Conservation (phyloP, 2,113 vertebrate genomes). For the Camelus dromedarius region DNA sequence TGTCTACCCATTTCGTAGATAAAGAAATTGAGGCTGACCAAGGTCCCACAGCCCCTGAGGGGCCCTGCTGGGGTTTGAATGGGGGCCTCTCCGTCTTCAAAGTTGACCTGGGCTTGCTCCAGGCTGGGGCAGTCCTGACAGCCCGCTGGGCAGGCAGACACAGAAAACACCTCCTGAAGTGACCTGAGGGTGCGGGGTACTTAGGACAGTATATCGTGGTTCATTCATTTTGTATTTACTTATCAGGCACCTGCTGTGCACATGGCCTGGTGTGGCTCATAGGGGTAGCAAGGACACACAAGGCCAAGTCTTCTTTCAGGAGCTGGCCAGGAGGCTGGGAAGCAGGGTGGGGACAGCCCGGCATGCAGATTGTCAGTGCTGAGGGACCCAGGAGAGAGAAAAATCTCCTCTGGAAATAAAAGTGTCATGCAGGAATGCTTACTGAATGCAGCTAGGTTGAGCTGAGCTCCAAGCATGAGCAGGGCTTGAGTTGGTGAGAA, state of each 20-base stretch:
- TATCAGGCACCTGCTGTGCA: neutral
- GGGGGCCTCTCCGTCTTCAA: neutral
- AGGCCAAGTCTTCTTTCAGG: neutral
- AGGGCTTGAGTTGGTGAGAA: neutral
- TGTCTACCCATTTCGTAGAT: neutral
- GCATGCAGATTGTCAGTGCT: too few relatives aligned
- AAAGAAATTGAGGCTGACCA: neutral
- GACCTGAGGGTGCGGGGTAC: accelerated
- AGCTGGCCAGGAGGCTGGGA: neutral
- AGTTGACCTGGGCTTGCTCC: neutral
- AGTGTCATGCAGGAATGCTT: neutral
- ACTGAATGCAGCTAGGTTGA: neutral
- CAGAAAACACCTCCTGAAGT: neutral
- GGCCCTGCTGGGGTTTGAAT: neutral
- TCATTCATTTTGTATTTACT: neutral
- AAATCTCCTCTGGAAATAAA: too few relatives aligned
- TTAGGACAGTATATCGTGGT: neutral
- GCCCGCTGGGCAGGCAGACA: neutral
- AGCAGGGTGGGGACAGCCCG: neutral
- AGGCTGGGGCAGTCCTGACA: neutral
- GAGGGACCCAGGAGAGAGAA: neutral
- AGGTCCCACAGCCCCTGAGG: neutral
- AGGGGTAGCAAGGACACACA: neutral
- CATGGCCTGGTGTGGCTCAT: neutral
- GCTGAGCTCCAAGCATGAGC: neutral